phyloP scores from a whole-genome alignment of 2,797 vertebrate genomes.

The Lates japonicus region DNA sequence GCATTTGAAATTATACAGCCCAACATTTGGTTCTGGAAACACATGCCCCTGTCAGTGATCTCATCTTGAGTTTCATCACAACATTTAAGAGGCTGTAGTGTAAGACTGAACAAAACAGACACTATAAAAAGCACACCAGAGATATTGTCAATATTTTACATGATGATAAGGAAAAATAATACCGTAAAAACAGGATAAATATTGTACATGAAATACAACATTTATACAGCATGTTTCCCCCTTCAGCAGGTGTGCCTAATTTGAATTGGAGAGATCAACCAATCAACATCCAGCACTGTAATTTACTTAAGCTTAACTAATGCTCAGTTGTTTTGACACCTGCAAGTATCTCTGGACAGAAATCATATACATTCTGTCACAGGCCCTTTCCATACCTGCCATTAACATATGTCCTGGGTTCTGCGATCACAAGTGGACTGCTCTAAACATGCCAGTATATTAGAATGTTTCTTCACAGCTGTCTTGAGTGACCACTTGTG shows the following conservation, averaged over 20 bases:
- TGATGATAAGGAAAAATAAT: background rate
- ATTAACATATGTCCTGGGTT: too few species aligned
- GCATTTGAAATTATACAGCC: background rate
- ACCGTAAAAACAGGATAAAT: background rate
- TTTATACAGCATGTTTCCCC: background rate
- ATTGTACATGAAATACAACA: background rate
- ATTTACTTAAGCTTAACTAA: conserved; percentile 16
- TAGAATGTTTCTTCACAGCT: too few species aligned
- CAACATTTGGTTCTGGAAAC: background rate
- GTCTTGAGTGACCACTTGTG: too few species aligned
- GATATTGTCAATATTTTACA: background rate
- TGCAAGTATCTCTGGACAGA: conserved; percentile 12
- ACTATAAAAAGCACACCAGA: background rate
- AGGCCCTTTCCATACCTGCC: too few species aligned
- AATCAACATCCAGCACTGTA: conserved; percentile 5
- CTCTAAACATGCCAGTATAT: too few species aligned
- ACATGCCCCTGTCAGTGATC: background rate
- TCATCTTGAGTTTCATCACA: conserved; percentile 17
- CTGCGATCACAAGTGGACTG: too few species aligned
- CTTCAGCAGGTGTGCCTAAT: background rate
- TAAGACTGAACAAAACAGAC: background rate
- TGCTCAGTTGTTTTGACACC: background rate
- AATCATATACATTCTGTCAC: conserved; percentile 24
- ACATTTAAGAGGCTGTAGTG: background rate
- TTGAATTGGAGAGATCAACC: background rate